These are phyloP conservation scores for Brachionus paranguensis DNA, from an alignment of 1,140 invertebrate species.

Conservation along the genomic window DNA sequence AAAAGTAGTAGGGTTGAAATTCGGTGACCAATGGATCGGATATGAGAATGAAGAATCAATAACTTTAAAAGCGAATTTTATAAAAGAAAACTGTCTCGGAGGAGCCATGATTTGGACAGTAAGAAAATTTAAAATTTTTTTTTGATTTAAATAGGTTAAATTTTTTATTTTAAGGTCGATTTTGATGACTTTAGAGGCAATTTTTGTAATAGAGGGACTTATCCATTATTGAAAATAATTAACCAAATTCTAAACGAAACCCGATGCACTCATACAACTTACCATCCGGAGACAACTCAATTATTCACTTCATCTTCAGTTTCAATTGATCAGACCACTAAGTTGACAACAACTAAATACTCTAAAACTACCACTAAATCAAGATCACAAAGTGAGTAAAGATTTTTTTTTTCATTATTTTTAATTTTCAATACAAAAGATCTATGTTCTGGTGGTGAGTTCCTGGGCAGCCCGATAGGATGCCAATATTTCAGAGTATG, in stretches of 20 bases:
- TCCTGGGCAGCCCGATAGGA: background rate
- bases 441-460: background rate
- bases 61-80: slow-evolving; percentile 41
- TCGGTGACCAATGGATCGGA: slow-evolving; percentile 81
- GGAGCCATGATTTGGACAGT: slow-evolving; percentile 43
- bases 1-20: slow-evolving; percentile 68
- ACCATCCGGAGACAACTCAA: background rate
- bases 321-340: background rate
- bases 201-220: slow-evolving; percentile 71
- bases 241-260: slow-evolving; percentile 55
- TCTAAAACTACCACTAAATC: background rate
- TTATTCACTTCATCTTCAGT: background rate
- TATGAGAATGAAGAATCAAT: slow-evolving; percentile 68
- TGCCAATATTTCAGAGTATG: background rate
- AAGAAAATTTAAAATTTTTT: background rate
- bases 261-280: background rate
- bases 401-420: background rate
- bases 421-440: background rate
- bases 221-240: slow-evolving; percentile 80
- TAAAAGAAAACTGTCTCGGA: slow-evolving; percentile 21
- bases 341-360: background rate
- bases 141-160: background rate
- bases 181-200: slow-evolving; percentile 52
- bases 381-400: background rate
- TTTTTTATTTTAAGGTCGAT: slow-evolving; percentile 26